These are phyloP conservation scores for Phyllotis vaccarum DNA, from an alignment of 2,797 vertebrate genomes.

Conservation along the genomic window DNA sequence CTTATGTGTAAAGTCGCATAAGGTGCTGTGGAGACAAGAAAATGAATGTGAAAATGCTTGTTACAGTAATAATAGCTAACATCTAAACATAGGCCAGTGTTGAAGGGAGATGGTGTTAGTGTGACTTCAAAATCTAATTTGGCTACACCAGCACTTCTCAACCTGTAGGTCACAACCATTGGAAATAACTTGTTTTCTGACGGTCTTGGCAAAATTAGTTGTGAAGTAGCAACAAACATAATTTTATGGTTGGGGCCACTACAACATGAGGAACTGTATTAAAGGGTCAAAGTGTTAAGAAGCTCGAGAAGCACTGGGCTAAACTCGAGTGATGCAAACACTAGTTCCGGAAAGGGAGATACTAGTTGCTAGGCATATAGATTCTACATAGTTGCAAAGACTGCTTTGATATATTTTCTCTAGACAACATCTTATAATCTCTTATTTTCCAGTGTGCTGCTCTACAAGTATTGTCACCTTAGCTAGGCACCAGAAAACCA, in stretches of 20 bases:
- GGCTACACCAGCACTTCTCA: neutral
- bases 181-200: neutral
- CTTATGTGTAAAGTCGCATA: constrained; percentile 32
- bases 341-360: constrained; percentile 43
- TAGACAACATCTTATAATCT: neutral
- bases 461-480: neutral
- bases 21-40: constrained; percentile 35
- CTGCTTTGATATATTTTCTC: neutral
- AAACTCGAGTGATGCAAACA: constrained; percentile 33
- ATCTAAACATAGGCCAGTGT: neutral
- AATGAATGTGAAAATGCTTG: constrained; percentile 41
- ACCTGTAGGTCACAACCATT: neutral
- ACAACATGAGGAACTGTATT: neutral
- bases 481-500: constrained; percentile 17
- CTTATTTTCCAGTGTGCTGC: neutral
- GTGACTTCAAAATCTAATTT: constrained; percentile 31
- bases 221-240: neutral
- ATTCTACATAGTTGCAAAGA: neutral
- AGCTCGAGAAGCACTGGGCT: neutral
- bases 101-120: neutral
- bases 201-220: neutral
- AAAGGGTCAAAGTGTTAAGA: neutral
- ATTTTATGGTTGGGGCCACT: no score
- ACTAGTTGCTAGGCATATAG: neutral
- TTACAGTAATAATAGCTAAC: constrained; percentile 8